Conservation (phyloP, 2,113 vertebrate genomes). For the Copsychus sechellarum region DNA sequence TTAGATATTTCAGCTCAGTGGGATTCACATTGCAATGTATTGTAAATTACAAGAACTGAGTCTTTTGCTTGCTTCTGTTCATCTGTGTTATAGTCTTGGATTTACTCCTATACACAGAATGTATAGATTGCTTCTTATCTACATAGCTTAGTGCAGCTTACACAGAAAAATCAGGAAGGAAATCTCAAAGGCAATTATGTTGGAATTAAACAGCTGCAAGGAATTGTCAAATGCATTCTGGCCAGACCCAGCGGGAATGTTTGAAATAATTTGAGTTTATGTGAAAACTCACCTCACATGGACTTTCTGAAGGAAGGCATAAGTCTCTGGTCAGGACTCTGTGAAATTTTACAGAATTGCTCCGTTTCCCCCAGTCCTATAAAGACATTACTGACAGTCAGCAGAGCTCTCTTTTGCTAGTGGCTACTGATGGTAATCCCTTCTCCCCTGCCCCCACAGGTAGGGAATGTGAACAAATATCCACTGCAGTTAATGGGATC, state of each 20-base stretch:
- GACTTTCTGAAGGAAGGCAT: neutral
- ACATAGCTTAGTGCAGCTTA: constrained; percentile 26
- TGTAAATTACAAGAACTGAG: constrained; percentile 27
- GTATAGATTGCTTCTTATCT: constrained; percentile 36
- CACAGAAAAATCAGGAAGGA: constrained; percentile 17
- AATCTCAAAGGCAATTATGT: constrained; percentile 53
- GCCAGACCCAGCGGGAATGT: neutral
- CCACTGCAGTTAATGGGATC: constrained; percentile 48
- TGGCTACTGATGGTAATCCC: neutral
- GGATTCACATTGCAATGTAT: constrained; percentile 29
- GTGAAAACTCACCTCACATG: neutral
- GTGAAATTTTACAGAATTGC: neutral
- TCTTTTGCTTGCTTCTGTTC: constrained; percentile 17
- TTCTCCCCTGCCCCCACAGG: neutral
- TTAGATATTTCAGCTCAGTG: constrained; percentile 23
- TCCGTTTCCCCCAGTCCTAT: neutral
- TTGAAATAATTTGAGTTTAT: neutral
- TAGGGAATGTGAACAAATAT: constrained; percentile 24
- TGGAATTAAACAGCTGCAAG: constrained; percentile 41
- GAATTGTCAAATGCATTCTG: neutral
- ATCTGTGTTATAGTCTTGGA: constrained; percentile 23
- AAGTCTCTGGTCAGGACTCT: neutral
- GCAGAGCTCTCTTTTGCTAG: constrained; percentile 2
- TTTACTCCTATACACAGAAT: neutral
- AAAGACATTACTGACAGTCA: constrained; percentile 27